Conservation (phyloP, 2,797 vertebrate species). For the Sebastes kiyomatsui region DNA sequence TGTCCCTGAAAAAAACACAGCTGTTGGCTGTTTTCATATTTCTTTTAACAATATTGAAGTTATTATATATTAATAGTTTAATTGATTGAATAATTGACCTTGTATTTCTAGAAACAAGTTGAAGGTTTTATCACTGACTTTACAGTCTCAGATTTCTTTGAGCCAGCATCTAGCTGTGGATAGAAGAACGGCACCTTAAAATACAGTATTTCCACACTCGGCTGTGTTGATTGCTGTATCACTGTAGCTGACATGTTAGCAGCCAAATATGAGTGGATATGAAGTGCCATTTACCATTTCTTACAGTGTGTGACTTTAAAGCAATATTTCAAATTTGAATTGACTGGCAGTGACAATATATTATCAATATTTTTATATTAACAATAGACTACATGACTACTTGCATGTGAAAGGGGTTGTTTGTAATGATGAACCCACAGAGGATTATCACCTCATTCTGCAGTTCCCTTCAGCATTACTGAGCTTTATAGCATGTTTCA, state of each 20-base stretch:
- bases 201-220: neutral
- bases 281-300: neutral
- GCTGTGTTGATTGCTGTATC: neutral
- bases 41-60: neutral
- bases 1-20: neutral
- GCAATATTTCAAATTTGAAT: neutral
- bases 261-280: neutral
- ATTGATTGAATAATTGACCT: neutral
- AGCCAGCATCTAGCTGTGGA: neutral
- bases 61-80: neutral
- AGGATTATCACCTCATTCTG: neutral
- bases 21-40: neutral
- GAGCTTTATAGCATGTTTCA: constrained; percentile 1
- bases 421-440: neutral
- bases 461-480: neutral
- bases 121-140: neutral
- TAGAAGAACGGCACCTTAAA: neutral
- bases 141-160: neutral
- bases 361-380: neutral
- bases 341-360: neutral
- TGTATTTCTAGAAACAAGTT: neutral
- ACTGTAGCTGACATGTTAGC: neutral
- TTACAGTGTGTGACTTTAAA: neutral
- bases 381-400: neutral
- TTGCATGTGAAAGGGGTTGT: neutral